Percentiles rank a stretch among this genome's conserved stretches.
Evolutionary conservation across 2,888 invertebrate genomes (phyloP).

Genomic region (Phortica magna): DNA sequence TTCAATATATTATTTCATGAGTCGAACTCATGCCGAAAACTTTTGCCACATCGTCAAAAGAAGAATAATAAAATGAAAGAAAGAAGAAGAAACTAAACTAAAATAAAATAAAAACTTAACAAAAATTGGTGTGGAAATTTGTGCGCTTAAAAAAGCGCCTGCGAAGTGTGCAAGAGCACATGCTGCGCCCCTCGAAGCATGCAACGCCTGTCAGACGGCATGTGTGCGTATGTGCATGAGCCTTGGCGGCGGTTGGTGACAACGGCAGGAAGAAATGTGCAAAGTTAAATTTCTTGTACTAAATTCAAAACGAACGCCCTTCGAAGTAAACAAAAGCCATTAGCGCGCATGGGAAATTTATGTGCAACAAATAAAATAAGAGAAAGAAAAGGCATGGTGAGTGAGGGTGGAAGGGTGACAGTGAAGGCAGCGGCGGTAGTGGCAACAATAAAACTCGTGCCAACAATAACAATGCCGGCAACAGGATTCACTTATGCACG

Average conservation of each 20-base stretch:
- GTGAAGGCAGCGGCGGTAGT: background rate
- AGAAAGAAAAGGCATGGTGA: too few species aligned
- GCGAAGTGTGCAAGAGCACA: background rate
- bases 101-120: background rate
- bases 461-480: slow-evolving; percentile 11
- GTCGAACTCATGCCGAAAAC: slow-evolving; percentile 21
- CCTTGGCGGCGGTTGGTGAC: background rate
- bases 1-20: slow-evolving; percentile 32
- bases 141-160: background rate
- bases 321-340: slow-evolving; percentile 38
- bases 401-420: too few species aligned
- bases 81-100: background rate
- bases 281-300: slow-evolving; percentile 38
- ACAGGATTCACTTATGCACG: slow-evolving; percentile 21
- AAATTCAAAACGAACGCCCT: slow-evolving; percentile 35
- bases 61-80: background rate
- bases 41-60: slow-evolving; percentile 3
- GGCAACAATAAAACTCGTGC: background rate
- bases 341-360: slow-evolving; percentile 38
- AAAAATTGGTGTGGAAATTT: slow-evolving; percentile 6
- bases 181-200: background rate
- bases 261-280: background rate
- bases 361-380: slow-evolving; percentile 24
- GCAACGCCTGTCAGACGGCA: background rate
- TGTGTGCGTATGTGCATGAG: background rate